phyloP scores from a whole-genome alignment of 2,888 invertebrate genomes.

The Hipparchia semele region DNA sequence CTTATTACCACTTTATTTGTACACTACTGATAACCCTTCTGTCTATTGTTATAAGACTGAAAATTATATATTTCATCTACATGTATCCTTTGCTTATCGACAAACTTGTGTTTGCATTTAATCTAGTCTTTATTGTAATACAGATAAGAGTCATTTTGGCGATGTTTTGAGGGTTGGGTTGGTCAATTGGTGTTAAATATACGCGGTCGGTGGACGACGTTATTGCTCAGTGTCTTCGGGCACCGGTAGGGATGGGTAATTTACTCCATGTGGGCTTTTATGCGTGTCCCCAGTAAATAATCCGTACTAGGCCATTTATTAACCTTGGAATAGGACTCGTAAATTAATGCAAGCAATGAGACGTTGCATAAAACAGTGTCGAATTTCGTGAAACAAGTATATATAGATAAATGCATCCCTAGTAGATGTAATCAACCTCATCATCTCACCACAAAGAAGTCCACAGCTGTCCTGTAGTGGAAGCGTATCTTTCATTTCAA shows the following conservation, averaged over 20 bases:
- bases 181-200: constrained; percentile 60
- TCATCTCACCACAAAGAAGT: too few species aligned
- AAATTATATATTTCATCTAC: constrained; percentile 34
- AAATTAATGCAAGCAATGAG: constrained; percentile 29
- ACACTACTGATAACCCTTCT: constrained; percentile 36
- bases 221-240: constrained; percentile 74
- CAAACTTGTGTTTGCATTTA: constrained; percentile 43
- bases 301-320: constrained; percentile 43
- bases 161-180: constrained; percentile 15
- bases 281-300: constrained; percentile 43
- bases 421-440: too few species aligned
- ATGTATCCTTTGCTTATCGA: constrained; percentile 38
- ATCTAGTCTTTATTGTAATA: constrained; percentile 36
- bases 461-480: too few species aligned
- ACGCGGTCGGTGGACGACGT: constrained; percentile 64
- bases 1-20: constrained; percentile 41
- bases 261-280: constrained; percentile 43
- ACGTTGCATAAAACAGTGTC: constrained; percentile 26
- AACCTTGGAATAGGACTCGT: constrained; percentile 40
- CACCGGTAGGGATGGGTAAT: constrained; percentile 54
- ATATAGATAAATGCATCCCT: too few species aligned
- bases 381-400: neutral
- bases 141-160: constrained; percentile 36
- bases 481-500: too few species aligned
- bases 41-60: constrained; percentile 33